phyloP scores from a whole-genome alignment of 2,888 invertebrate species.

The Microctonus aethiopoides region DNA sequence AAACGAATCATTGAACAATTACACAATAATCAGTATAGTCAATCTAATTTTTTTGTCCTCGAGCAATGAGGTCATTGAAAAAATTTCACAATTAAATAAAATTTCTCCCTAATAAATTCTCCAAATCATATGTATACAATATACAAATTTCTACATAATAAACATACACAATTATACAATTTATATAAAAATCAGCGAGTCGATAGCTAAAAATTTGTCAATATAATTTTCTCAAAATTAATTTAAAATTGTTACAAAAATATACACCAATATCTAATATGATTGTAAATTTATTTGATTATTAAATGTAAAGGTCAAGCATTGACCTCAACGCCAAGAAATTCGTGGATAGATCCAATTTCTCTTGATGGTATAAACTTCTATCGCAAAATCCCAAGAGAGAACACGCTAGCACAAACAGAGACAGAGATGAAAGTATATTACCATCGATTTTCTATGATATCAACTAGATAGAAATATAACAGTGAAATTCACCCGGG shows the following conservation, averaged over 20 bases:
- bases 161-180: too few species aligned
- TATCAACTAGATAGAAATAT: neutral
- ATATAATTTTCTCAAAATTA: too few species aligned
- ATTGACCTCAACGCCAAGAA: neutral
- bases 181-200: too few species aligned
- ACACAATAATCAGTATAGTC: neutral
- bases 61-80: constrained; percentile 9
- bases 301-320: constrained; percentile 8
- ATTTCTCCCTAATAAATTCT: too few species aligned
- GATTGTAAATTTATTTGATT: neutral
- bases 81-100: neutral
- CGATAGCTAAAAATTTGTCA: too few species aligned
- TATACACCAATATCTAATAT: neutral
- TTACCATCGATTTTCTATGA: constrained; percentile 22
- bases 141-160: too few species aligned
- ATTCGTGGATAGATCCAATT: constrained; percentile 22
- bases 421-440: neutral
- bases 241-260: too few species aligned
- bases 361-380: constrained; percentile 5
- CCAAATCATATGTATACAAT: too few species aligned
- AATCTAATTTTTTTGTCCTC: constrained; percentile 12
- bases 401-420: neutral
- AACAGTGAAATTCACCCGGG: neutral
- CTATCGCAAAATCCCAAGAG: neutral
- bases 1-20: constrained; percentile 8